Percentiles rank a stretch among this genome's conserved stretches.
Evolutionary conservation across 2,888 invertebrate genomes (phyloP).

Genomic region (Conomelus anceps): DNA sequence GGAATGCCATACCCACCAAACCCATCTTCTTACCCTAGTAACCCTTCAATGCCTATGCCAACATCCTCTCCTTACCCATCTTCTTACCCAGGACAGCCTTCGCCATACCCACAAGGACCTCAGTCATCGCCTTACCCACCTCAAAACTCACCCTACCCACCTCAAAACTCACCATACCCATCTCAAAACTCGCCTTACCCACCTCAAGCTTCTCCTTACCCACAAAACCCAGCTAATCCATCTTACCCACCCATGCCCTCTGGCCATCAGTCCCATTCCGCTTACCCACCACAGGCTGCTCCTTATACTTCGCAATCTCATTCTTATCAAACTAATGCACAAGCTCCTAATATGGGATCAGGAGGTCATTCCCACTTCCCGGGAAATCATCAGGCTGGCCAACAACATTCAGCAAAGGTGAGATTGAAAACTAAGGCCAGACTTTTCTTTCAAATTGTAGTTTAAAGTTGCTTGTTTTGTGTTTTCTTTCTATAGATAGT

Average conservation of each 20-base stretch:
- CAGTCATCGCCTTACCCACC: conserved; percentile 26
- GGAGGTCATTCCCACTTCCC: conserved; percentile 17
- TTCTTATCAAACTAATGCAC: not conserved
- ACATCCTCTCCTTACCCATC: conserved; percentile 29
- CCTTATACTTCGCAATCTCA: conserved; percentile 19
- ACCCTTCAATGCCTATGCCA: conserved; percentile 23
- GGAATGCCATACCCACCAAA: conserved; percentile 39
- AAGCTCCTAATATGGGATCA: conserved; percentile 23
- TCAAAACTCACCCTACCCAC: conserved; percentile 17
- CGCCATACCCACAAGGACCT: conserved; percentile 23
- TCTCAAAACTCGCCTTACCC: conserved; percentile 12
- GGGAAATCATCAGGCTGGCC: not conserved
- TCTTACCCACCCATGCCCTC: conserved; percentile 12
- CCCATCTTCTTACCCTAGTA: conserved; percentile 26
- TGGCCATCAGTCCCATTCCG: conserved; percentile 18
- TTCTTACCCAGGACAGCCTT: conserved; percentile 28
- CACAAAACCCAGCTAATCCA: conserved; percentile 16
- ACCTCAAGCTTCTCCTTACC: conserved; percentile 23
- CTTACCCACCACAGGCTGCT: conserved; percentile 22
- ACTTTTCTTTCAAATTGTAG: no score
- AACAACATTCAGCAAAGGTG: not conserved
- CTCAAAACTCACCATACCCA: conserved; percentile 14
- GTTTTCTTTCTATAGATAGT: no score
- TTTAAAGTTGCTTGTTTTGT: no score
- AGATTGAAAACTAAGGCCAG: no score